Conservation (phyloP, 2,113 vertebrate genomes). For the Pica pica region DNA sequence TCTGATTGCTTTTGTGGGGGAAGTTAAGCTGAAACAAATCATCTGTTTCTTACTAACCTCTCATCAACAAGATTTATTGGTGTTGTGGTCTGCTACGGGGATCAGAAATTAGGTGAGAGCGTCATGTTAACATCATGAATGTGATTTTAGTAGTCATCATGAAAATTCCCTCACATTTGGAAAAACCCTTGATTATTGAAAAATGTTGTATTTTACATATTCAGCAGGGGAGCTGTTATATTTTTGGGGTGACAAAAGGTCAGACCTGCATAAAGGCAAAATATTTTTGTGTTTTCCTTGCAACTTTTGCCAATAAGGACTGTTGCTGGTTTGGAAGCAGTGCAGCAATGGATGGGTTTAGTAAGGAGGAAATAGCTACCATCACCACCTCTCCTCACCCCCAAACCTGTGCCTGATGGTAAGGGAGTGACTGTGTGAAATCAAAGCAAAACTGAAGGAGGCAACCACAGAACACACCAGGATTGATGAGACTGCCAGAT, state of each 20-base stretch:
- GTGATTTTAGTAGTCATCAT: neutral
- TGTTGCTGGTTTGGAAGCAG: neutral
- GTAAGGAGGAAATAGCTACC: neutral
- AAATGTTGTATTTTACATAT: neutral
- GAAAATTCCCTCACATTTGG: neutral
- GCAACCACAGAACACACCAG: neutral
- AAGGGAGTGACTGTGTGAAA: neutral
- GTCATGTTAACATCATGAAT: neutral
- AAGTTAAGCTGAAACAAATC: neutral
- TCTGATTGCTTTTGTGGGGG: neutral
- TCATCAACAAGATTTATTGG: neutral
- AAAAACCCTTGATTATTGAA: neutral
- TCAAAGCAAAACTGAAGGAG: neutral
- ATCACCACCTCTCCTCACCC: neutral
- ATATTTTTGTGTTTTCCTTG: neutral
- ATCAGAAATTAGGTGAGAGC: neutral
- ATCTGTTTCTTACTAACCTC: neutral
- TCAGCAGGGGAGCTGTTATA: neutral
- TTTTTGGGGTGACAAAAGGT: neutral
- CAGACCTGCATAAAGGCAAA: neutral
- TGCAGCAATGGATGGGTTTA: neutral
- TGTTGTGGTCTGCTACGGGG: neutral
- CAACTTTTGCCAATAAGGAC: neutral
- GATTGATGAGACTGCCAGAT: neutral
- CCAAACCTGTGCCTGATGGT: neutral